Conservation (phyloP, 2,797 vertebrate species). For the Periparus ater region DNA sequence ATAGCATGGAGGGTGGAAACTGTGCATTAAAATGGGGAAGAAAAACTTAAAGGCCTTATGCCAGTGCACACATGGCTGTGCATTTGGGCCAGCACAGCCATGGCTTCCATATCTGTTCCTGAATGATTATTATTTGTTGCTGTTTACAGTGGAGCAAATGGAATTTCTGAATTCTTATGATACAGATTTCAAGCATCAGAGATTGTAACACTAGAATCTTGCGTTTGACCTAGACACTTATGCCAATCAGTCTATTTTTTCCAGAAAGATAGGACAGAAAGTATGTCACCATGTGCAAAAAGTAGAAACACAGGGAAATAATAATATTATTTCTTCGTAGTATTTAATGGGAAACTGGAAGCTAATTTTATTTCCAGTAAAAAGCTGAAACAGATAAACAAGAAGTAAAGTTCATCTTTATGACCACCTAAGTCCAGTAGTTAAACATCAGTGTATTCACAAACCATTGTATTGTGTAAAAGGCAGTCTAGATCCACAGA, state of each 20-base stretch:
- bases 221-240: background rate
- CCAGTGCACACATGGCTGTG: background rate
- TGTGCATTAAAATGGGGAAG: background rate
- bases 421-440: background rate
- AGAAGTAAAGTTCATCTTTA: background rate
- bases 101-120: background rate
- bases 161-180: background rate
- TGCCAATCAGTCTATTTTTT: background rate
- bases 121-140: background rate
- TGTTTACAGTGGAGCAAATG: background rate
- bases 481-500: background rate
- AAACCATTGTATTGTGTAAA: background rate
- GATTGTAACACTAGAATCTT: background rate
- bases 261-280: background rate
- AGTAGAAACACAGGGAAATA: background rate
- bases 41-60: background rate
- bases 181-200: background rate
- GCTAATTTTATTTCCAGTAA: background rate
- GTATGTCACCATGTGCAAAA: background rate
- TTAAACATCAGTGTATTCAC: background rate
- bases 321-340: background rate
- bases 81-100: background rate
- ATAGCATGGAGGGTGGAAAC: background rate
- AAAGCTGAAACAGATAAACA: background rate
- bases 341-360: background rate